A percentile compares a stretch with the other conserved stretches of the same genome.
Evolutionary conservation across 2,888 invertebrate species (phyloP).

Genomic region (Diachrysia chrysitis): DNA sequence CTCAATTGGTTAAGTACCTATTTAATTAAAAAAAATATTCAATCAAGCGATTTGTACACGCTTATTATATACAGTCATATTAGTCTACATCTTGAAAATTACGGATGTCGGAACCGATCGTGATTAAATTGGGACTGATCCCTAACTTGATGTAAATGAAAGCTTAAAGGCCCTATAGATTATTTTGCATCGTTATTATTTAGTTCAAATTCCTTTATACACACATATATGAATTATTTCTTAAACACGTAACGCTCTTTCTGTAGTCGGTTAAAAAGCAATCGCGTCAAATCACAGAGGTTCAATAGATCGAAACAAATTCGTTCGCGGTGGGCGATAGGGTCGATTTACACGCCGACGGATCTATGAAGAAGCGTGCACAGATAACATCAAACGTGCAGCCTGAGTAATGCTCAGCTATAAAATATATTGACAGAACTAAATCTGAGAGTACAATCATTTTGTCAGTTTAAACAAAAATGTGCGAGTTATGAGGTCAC

Average conservation of each 20-base stretch:
- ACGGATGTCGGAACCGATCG: too few relatives aligned
- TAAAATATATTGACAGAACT: conserved; percentile 37
- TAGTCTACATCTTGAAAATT: too few relatives aligned
- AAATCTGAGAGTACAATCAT: conserved; percentile 22
- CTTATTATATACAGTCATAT: too few relatives aligned
- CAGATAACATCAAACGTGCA: conserved; percentile 48
- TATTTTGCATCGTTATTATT: too few relatives aligned
- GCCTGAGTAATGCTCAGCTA: conserved; percentile 27
- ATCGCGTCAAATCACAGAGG: conserved; percentile 63
- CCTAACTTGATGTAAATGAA: too few relatives aligned
- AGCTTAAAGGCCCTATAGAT: too few relatives aligned
- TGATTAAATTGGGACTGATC: too few relatives aligned
- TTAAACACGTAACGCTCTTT: not conserved
- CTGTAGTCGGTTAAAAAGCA: conserved; percentile 55
- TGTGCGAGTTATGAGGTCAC: not conserved
- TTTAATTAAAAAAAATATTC: not conserved
- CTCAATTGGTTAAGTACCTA: conserved; percentile 8
- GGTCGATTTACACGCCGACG: conserved; percentile 48
- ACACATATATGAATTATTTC: too few relatives aligned
- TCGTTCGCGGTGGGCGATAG: conserved; percentile 53
- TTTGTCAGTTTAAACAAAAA: conserved; percentile 28
- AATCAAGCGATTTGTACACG: too few relatives aligned
- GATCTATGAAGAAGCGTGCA: conserved; percentile 40
- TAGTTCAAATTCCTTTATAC: too few relatives aligned
- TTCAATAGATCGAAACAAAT: conserved; percentile 65